Evolutionary conservation across 2,113 vertebrate species (phyloP).

Genomic region (Thomomys bottae): DNA sequence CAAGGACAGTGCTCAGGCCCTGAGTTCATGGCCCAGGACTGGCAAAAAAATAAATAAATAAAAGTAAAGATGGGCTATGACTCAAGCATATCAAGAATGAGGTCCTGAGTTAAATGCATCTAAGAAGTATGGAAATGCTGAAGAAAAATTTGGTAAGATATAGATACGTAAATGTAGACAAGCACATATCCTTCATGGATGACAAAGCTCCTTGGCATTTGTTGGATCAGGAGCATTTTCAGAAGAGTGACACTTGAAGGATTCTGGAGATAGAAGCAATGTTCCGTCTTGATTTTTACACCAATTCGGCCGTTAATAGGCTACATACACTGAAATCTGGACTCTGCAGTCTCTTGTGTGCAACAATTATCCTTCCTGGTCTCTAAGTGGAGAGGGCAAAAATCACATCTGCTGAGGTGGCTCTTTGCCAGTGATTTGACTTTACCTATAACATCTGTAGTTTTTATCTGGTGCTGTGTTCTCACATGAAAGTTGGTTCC

Average conservation of each 20-base stretch:
- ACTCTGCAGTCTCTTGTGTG: neutral
- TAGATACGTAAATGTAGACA: rapidly evolving
- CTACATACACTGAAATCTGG: neutral
- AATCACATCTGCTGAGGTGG: neutral
- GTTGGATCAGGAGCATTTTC: neutral
- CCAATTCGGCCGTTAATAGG: neutral
- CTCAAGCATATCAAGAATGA: too few species aligned
- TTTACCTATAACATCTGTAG: neutral
- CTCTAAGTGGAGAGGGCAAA: neutral
- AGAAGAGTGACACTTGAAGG: neutral
- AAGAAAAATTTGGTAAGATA: neutral
- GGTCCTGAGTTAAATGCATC: too few species aligned
- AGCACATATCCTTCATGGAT: neutral
- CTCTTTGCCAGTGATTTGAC: neutral
- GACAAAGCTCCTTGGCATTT: neutral
- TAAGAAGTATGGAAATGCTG: too few species aligned
- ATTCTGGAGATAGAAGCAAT: neutral
- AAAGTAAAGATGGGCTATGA: too few species aligned
- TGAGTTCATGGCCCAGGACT: too few species aligned
- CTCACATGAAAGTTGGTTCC: neutral
- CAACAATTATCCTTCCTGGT: neutral
- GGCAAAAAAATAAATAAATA: too few species aligned
- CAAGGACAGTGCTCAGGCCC: too few species aligned
- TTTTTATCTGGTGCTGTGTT: neutral
- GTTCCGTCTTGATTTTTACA: neutral